Evolutionary conservation across 2,888 invertebrate genomes (phyloP).

Genomic region (Himalopsyche japonica): DNA sequence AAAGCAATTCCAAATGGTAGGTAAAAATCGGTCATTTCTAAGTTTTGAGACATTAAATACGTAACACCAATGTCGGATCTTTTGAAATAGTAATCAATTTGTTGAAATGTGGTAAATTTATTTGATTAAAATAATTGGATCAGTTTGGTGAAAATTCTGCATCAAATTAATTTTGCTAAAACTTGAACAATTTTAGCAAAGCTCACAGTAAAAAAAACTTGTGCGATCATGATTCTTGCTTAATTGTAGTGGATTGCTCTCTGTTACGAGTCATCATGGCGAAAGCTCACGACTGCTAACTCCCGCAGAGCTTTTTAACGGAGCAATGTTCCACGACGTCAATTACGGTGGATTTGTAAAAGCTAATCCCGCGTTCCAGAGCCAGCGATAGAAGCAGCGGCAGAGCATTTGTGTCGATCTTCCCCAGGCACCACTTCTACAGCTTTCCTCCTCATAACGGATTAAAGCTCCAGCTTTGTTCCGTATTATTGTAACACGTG

Average conservation of each 20-base stretch:
- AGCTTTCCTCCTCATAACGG: background rate
- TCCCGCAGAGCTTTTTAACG: background rate
- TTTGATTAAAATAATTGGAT: too few relatives aligned
- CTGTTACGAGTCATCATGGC: background rate
- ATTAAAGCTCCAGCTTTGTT: background rate
- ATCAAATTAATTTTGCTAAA: background rate
- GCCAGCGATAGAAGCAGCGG: background rate
- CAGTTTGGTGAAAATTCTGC: too few relatives aligned
- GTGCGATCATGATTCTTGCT: background rate
- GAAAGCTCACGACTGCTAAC: background rate
- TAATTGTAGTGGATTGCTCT: background rate
- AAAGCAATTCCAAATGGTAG: too few relatives aligned
- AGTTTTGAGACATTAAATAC: too few relatives aligned
- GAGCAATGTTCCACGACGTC: slow-evolving; percentile 16
- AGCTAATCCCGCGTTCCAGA: slow-evolving; percentile 5
- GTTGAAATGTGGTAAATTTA: too few relatives aligned
- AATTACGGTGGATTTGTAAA: slow-evolving; percentile 32
- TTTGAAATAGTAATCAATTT: too few relatives aligned
- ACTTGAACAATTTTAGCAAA: background rate
- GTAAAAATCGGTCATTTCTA: too few relatives aligned
- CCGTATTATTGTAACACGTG: background rate
- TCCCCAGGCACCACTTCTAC: background rate
- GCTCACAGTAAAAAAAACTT: background rate
- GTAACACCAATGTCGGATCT: too few relatives aligned
- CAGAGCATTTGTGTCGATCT: background rate